Conservation (phyloP, 2,113 vertebrate genomes). For the Lamprotornis superbus region DNA sequence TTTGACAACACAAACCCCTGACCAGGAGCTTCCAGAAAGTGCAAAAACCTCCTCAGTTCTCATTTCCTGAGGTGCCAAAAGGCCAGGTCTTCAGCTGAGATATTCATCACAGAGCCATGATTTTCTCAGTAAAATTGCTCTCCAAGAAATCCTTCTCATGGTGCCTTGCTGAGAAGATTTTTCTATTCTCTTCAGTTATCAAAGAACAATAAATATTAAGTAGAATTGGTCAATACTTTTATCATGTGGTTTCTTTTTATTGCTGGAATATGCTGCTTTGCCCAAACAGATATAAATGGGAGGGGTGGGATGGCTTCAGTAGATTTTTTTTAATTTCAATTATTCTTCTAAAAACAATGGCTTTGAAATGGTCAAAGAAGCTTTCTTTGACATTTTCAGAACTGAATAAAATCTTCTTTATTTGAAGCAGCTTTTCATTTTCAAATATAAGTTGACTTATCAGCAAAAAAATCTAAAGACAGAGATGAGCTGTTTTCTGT, state of each 20-base stretch:
- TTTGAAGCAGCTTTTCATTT: conserved; percentile 11
- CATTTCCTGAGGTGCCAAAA: background rate
- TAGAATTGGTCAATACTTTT: conserved; percentile 24
- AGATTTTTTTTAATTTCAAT: conserved; percentile 31
- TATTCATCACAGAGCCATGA: background rate
- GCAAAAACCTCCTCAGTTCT: background rate
- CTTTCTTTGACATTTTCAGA: conserved; percentile 18
- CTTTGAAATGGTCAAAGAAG: conserved; percentile 51
- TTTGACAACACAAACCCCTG: background rate
- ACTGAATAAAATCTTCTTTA: background rate
- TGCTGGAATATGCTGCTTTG: background rate
- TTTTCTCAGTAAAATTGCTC: background rate
- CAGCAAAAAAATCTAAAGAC: background rate
- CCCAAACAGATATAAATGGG: conserved; percentile 29
- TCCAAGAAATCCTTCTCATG: conserved; percentile 26
- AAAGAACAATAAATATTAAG: conserved; percentile 40
- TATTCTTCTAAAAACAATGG: conserved; percentile 43
- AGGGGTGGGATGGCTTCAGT: background rate
- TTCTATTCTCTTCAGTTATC: conserved; percentile 36
- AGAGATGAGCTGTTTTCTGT: background rate
- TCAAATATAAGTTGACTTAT: background rate
- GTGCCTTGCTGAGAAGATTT: background rate
- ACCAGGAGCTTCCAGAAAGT: background rate
- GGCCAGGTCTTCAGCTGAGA: background rate
- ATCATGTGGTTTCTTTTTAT: conserved; percentile 45